Conservation (phyloP, 1,140 invertebrate genomes). For the Venturia canescens region DNA sequence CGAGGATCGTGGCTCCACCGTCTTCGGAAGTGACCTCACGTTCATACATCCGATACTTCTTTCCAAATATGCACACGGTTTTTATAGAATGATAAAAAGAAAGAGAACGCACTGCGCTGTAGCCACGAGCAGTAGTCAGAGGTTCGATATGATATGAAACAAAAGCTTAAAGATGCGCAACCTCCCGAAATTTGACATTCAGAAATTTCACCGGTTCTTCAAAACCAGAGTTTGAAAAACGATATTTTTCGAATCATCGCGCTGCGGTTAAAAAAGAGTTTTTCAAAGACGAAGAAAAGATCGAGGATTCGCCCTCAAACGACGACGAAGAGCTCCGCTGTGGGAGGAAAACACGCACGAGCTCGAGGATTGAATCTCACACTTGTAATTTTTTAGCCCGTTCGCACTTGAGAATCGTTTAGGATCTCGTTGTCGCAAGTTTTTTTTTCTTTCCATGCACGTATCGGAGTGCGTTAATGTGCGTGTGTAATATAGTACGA, state of each 20-base stretch:
- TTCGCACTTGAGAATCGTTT: not conserved
- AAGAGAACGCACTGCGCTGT: too few species aligned
- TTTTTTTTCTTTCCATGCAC: not conserved
- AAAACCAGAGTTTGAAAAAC: too few species aligned
- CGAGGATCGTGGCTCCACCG: conserved; percentile 11
- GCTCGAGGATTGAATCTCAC: not conserved
- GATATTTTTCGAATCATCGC: too few species aligned
- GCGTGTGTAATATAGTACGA: not conserved
- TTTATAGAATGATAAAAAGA: not conserved
- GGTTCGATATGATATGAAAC: too few species aligned
- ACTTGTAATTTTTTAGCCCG: conserved; percentile 1
- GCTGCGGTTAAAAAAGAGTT: too few species aligned
- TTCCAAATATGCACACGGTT: not conserved
- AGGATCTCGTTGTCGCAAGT: not conserved
- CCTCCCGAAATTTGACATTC: too few species aligned
- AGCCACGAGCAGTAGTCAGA: too few species aligned
- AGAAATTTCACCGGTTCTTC: too few species aligned
- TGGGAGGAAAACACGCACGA: not conserved
- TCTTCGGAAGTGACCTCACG: not conserved
- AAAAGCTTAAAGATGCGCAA: too few species aligned
- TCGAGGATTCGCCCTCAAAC: too few species aligned
- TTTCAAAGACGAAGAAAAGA: too few species aligned
- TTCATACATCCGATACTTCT: not conserved
- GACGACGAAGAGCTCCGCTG: too few species aligned
- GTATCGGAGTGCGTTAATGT: not conserved